These are phyloP conservation scores for Neodiprion virginianus DNA, from an alignment of 1,140 invertebrate species.

Conservation along the genomic window DNA sequence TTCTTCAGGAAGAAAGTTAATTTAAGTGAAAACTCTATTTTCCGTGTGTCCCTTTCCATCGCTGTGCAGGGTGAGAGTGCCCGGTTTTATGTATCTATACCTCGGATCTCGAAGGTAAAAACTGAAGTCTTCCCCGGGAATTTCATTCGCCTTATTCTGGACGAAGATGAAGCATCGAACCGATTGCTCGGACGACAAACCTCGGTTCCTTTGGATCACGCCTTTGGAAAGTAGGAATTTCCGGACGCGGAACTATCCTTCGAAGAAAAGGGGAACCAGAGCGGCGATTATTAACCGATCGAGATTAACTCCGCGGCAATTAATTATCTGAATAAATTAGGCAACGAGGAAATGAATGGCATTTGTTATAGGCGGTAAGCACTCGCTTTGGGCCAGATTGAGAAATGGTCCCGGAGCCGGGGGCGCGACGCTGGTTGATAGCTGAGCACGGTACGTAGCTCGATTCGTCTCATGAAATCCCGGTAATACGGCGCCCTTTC, in stretches of 20 bases:
- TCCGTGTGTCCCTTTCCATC: constrained; percentile 25
- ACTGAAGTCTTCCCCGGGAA: neutral
- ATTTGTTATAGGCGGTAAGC: constrained; percentile 16
- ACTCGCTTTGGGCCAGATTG: neutral
- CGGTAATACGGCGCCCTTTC: constrained; percentile 26
- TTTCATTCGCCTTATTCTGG: neutral
- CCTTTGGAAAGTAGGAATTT: neutral
- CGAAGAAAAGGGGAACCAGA: neutral
- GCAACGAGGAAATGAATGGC: constrained; percentile 19
- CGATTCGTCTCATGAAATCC: constrained; percentile 29
- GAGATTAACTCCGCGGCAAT: constrained; percentile 25
- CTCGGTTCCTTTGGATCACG: neutral
- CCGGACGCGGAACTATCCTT: too few species aligned
- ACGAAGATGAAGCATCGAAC: neutral
- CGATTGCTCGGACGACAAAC: neutral
- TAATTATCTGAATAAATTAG: constrained; percentile 3
- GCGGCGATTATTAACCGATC: constrained; percentile 5
- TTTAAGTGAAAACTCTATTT: constrained; percentile 40
- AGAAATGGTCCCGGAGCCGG: neutral
- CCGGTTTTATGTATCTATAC: too few species aligned
- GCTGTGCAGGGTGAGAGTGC: neutral
- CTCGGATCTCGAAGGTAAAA: neutral
- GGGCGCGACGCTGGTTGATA: neutral
- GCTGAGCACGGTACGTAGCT: constrained; percentile 1
- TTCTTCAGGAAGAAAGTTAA: constrained; percentile 33